Base-by-base conservation (phyloP, 2,797 vertebrate genomes). In the Danio jaintianensis region DNA sequence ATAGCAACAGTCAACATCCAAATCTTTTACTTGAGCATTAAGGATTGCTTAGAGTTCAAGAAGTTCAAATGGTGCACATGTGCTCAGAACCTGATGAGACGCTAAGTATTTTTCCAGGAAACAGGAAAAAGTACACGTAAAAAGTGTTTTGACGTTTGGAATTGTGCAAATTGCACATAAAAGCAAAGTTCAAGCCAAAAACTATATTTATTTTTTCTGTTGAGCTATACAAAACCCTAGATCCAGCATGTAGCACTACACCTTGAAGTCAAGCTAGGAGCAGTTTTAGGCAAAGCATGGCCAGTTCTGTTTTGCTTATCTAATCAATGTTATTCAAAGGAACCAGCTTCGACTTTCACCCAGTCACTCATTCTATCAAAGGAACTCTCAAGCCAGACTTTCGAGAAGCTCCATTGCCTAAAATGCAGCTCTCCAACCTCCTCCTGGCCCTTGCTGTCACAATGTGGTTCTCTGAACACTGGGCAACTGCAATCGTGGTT, bases 261-360 rank as follows among this genome's bases (percentile, higher is more conserved):
- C 50, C 7, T 71, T 6, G 2, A 58, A 8, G 6, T 40, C 1
- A 20, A 47, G 8, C 8, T 3, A 53, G 6, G n/a, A n/a, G 48
- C 48, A 5, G 7, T 5, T 61, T 50, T 50, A 74, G 56, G 71
- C 71, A 74, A 74, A 62, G 20, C 36, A 29, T 62, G 9, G 7
- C 7, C 47, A 10, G 13, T 18, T 71, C 38, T 48, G 59, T 50
- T 92, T 92, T 92, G 86, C 91, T 88, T 92, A 92, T 90, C 89
- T 82, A 62, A 61, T 75, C 10, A 15, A 55, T 16, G 20, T 55
- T 78, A 90, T 89, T 90, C 83, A 88, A 87, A 89, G 83, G 12
- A 85, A 84, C 59, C 79, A 78, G 75, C 53, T 70, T 61, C 61
- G 22, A 18, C 52, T 42, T 64, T 22, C 56, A 61, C 12, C 76